Evolutionary conservation across 1,140 invertebrate species (phyloP), one percentile per base, ranked within the genome.

Genomic region (Drosophila busckii): DNA sequence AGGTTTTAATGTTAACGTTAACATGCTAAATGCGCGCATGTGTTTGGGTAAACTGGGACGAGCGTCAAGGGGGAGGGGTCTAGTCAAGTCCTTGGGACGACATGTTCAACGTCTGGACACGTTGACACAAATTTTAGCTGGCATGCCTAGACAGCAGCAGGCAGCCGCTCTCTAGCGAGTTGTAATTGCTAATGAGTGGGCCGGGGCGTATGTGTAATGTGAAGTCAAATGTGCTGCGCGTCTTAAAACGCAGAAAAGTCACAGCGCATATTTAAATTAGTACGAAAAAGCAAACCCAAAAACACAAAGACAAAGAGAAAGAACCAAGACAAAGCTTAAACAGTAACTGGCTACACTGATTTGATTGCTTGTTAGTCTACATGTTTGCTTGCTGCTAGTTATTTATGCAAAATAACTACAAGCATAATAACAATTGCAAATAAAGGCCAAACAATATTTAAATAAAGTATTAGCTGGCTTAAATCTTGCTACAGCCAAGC

Each of bases 341-440:
- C n/a, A n/a, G n/a, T n/a, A n/a, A n/a, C n/a, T n/a, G n/a, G n/a
- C n/a, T n/a, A n/a, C n/a, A n/a, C n/a, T 62, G 37, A 76, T 70
- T 62, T 63, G 38, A 56, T 46, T 68, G 46, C 49, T 20, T 50
- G 29, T 29, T 13, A 22, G 17, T 42, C 7, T 19, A 20, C 7
- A 25, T 40, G 26, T 31, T 23, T 22, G 28, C 12, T 32, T 29
- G 7, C 12, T 28, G 32, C 46, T 67, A 60, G 73, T 80, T 80
- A 78, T 80, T 80, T 78, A 78, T 78, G 53, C 62, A 78, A 78
- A 78, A 78, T 78, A 80, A 55, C 56, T 66, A 55, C 62, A 52
- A 68, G 56, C 66, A 66, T 58, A 73, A 73, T 62, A 70, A 64
- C 63, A 68, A 67, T 50, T 44, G 41, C 75, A 78, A 80, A 80